Conservation (phyloP, 2,888 invertebrate species). For the Osedax frankpressi region DNA sequence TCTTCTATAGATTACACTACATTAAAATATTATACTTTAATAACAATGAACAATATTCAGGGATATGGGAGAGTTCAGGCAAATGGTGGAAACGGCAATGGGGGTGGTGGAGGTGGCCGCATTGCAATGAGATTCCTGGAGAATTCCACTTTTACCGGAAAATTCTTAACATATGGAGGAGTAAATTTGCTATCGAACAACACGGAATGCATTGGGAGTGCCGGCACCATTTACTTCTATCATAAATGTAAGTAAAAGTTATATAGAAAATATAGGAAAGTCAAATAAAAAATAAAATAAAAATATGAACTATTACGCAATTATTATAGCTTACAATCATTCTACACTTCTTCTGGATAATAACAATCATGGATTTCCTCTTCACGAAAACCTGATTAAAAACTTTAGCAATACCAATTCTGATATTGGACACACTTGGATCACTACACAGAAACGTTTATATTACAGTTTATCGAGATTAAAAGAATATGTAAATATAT, state of each 20-base stretch:
- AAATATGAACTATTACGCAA: no score
- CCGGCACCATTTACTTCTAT: conserved; percentile 33
- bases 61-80: conserved; percentile 33
- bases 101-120: conserved; percentile 34
- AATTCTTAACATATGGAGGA: conserved; percentile 30
- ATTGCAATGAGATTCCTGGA: conserved; percentile 28
- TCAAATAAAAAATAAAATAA: no score
- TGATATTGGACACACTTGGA: conserved; percentile 33
- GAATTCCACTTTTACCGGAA: conserved; percentile 20
- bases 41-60: conserved; percentile 26
- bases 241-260: conserved; percentile 32
- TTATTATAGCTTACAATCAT: conserved; percentile 30
- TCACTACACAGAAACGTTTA: no score
- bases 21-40: no score
- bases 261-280: no score
- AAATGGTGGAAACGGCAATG: conserved; percentile 31
- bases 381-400: conserved; percentile 20
- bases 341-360: conserved; percentile 33
- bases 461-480: no score
- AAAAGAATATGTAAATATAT: no score
- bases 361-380: conserved; percentile 31
- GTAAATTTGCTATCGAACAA: neutral
- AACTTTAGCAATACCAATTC: conserved; percentile 29
- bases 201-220: conserved; percentile 28
- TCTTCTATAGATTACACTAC: no score